Evolutionary conservation across 2,113 vertebrate species (phyloP).

Genomic region (Dunckerocampus dactyliophorus): DNA sequence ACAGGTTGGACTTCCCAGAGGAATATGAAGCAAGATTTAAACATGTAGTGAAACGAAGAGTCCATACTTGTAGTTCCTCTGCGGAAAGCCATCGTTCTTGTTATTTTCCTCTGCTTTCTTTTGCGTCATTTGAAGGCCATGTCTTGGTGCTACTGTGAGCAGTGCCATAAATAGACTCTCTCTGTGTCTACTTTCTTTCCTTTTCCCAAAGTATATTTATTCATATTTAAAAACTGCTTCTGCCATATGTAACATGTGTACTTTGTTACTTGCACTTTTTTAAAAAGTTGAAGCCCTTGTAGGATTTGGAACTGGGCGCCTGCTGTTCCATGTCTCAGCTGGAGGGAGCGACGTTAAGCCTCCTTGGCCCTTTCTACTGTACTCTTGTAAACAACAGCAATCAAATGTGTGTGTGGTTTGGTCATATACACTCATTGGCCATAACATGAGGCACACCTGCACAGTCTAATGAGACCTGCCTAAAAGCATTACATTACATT

Average conservation of each 20-base stretch:
- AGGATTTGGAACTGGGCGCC: neutral
- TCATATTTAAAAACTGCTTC: constrained; percentile 41
- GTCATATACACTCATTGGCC: neutral
- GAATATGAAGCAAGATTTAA: neutral
- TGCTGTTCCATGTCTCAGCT: constrained; percentile 32
- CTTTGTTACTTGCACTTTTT: constrained; percentile 17
- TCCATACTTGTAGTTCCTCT: constrained; percentile 16
- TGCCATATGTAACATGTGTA: constrained; percentile 35
- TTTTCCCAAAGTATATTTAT: constrained; percentile 26
- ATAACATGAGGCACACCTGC: neutral
- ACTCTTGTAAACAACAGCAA: neutral
- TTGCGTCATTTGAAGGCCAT: constrained; percentile 49
- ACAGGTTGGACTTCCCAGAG: constrained; percentile 32
- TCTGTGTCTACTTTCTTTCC: constrained; percentile 28
- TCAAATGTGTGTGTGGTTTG: constrained; percentile 19
- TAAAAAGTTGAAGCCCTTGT: constrained; percentile 19
- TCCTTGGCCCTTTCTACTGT: constrained; percentile 29
- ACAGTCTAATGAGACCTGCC: neutral
- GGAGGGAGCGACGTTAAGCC: constrained; percentile 30
- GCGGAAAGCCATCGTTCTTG: constrained; percentile 29
- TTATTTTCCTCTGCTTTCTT: constrained; percentile 37
- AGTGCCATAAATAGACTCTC: constrained; percentile 38
- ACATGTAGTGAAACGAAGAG: neutral
- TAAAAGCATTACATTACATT: neutral
- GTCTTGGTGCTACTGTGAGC: constrained; percentile 60